Percentiles rank a stretch among this genome's conserved stretches.
These are phyloP conservation scores for Dufourea novaeangliae DNA, from an alignment of 1,140 invertebrate species.

Conservation along the genomic window DNA sequence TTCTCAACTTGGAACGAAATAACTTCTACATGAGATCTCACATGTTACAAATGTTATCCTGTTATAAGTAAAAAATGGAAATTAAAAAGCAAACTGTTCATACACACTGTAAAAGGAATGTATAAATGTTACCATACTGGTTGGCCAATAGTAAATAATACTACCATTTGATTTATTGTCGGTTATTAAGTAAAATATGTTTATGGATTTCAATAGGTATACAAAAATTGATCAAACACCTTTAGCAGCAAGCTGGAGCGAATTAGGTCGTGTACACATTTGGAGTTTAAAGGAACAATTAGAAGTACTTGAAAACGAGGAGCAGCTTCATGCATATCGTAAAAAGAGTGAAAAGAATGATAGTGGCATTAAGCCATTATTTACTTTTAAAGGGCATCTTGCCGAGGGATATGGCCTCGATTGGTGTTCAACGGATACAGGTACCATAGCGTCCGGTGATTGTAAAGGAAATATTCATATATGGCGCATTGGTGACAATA, in stretches of 20 bases:
- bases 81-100: too few relatives aligned
- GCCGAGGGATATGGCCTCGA: conserved; percentile 97
- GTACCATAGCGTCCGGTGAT: conserved; percentile 94
- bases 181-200: background rate
- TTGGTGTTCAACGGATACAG: conserved; percentile 92
- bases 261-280: conserved; percentile 93
- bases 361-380: conserved; percentile 86
- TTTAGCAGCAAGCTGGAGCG: conserved; percentile 95
- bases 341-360: conserved; percentile 83
- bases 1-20: too few relatives aligned
- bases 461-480: conserved; percentile 95
- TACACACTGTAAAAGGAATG: too few relatives aligned
- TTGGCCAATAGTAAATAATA: background rate
- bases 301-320: conserved; percentile 88
- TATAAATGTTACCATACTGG: background rate
- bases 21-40: too few relatives aligned
- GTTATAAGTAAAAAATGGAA: too few relatives aligned
- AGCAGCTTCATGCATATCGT: conserved; percentile 83
- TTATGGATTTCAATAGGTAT: conserved; percentile 61
- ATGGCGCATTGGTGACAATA: conserved; percentile 89
- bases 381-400: conserved; percentile 94
- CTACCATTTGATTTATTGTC: background rate
- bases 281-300: conserved; percentile 94
- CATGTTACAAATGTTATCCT: too few relatives aligned
- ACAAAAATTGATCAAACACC: conserved; percentile 78